A percentile compares a stretch with the other conserved stretches of the same genome.
Evolutionary conservation across 2,113 vertebrate genomes (phyloP).

Genomic region (Neotragus pygmaeus): DNA sequence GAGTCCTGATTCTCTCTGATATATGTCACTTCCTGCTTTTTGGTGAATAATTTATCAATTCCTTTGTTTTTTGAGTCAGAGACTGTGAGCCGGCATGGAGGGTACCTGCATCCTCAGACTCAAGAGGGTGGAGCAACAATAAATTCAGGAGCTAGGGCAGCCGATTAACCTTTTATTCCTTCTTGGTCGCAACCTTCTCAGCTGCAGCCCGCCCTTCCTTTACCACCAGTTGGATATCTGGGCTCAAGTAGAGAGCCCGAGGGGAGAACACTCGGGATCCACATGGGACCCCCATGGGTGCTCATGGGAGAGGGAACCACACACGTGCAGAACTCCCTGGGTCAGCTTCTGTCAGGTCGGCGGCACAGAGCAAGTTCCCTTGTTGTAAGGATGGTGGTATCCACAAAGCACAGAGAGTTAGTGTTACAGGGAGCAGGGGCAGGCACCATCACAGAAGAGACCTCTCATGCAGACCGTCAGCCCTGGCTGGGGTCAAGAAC

Average conservation of each 20-base stretch:
- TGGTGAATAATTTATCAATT: not conserved
- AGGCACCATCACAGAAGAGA: not conserved
- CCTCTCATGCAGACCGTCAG: not conserved
- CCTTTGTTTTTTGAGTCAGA: not conserved
- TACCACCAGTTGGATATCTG: not conserved
- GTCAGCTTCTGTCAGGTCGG: not conserved
- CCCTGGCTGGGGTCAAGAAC: not conserved
- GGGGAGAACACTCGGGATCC: not conserved
- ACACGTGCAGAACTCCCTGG: not conserved
- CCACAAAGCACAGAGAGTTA: not conserved
- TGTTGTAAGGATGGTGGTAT: not conserved
- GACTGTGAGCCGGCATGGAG: not conserved
- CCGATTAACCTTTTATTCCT: not conserved
- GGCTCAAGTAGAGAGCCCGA: not conserved
- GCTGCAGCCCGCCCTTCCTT: not conserved
- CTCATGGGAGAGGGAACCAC: not conserved
- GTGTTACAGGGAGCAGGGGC: not conserved
- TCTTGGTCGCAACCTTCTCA: not conserved
- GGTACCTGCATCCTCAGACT: not conserved
- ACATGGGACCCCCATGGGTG: not conserved
- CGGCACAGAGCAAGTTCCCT: not conserved
- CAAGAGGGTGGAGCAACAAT: not conserved
- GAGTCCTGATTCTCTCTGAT: not conserved
- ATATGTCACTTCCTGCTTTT: not conserved
- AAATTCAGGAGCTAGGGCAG: not conserved